A percentile compares a stretch with the other conserved stretches of the same genome.
These are phyloP conservation scores for Silurus asotus DNA, from an alignment of 2,113 vertebrate genomes.

Conservation along the genomic window DNA sequence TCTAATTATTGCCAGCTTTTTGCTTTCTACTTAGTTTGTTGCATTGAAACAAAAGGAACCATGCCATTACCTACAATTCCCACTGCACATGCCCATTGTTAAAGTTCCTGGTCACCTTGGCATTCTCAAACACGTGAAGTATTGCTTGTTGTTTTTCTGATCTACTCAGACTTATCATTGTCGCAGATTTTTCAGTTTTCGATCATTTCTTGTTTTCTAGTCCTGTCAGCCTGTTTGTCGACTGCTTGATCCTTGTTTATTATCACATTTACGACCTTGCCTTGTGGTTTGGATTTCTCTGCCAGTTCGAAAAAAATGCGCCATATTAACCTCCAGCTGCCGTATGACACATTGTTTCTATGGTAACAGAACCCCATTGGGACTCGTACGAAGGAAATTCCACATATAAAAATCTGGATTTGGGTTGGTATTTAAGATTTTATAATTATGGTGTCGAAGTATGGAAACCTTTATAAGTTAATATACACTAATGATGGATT, in stretches of 20 bases:
- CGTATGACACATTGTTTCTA: background rate
- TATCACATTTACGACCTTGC: background rate
- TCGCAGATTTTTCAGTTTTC: background rate
- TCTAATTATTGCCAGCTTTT: too few species aligned
- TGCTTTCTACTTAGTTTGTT: too few species aligned
- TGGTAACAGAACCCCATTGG: background rate
- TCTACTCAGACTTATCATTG: background rate
- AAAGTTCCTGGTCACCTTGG: too few species aligned
- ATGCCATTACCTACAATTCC: too few species aligned
- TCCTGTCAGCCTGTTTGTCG: too few species aligned
- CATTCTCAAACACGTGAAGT: background rate
- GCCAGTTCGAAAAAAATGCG: background rate
- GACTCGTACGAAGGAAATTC: background rate
- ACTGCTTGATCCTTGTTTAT: background rate
- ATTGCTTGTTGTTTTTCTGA: background rate
- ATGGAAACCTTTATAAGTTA: too few species aligned
- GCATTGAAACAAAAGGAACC: too few species aligned
- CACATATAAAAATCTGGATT: background rate
- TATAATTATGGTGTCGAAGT: too few species aligned
- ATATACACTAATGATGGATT: too few species aligned
- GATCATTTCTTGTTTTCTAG: background rate
- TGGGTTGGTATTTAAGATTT: background rate
- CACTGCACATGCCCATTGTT: too few species aligned
- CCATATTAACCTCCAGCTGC: background rate
- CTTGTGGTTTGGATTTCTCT: too few species aligned